These are phyloP conservation scores for Tachycineta bicolor DNA, from an alignment of 2,113 vertebrate species.

Conservation along the genomic window DNA sequence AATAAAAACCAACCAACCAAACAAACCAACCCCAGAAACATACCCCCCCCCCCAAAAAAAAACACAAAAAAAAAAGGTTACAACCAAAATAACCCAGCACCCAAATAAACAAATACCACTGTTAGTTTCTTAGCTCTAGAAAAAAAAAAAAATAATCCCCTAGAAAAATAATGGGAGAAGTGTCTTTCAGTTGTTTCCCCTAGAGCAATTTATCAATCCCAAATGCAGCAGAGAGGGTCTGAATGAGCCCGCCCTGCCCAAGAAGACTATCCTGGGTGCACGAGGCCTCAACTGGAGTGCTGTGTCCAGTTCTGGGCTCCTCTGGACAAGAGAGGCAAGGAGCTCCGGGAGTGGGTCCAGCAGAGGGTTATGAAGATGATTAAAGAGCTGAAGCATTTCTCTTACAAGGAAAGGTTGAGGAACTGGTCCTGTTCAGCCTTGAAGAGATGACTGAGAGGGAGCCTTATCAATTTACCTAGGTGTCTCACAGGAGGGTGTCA, in stretches of 20 bases:
- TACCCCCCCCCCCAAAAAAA: accelerated
- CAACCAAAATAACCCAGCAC: neutral
- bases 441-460: neutral
- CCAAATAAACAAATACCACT: neutral
- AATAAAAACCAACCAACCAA: neutral
- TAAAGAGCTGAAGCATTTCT: neutral
- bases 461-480: too few species aligned
- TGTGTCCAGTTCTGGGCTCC: neutral
- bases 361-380: neutral
- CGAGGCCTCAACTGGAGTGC: neutral
- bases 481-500: neutral
- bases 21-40: too few species aligned
- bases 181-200: neutral
- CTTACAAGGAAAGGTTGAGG: neutral
- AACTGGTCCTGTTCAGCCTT: neutral
- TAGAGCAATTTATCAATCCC: neutral
- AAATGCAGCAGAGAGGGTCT: neutral
- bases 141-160: neutral
- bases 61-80: neutral
- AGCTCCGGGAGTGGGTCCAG: neutral
- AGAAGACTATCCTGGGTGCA: neutral
- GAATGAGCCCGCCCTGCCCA: neutral
- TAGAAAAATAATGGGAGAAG: neutral
- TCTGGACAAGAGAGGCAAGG: neutral
- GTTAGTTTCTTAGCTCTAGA: neutral